Conservation (phyloP, 2,797 vertebrate genomes). For the Anabacerthia variegaticeps region DNA sequence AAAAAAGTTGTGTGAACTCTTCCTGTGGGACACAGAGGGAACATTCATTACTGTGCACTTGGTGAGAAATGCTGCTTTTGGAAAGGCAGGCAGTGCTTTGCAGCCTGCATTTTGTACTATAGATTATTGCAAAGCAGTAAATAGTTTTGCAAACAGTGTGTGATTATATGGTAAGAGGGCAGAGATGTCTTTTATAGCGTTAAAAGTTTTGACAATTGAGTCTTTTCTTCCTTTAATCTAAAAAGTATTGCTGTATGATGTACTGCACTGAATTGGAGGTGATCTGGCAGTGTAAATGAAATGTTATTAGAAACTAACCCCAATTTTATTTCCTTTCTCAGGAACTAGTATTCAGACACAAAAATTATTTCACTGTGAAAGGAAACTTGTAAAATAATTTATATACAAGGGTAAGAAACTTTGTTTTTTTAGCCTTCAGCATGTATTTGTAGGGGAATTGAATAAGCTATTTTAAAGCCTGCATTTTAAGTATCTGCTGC, state of each 20-base stretch:
- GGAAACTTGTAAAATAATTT: neutral
- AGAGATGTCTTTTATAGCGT: neutral
- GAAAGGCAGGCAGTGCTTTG: neutral
- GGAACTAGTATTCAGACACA: neutral
- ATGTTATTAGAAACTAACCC: neutral
- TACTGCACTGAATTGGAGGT: neutral
- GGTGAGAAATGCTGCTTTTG: neutral
- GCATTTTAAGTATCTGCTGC: neutral
- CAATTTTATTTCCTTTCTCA: neutral
- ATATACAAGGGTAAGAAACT: neutral
- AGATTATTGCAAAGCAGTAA: neutral
- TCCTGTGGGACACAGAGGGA: neutral
- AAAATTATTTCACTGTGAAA: conserved; percentile 13
- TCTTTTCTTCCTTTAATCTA: neutral
- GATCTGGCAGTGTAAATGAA: neutral
- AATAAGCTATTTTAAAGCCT: neutral
- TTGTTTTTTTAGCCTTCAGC: neutral
- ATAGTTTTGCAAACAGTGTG: neutral
- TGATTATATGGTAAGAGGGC: neutral
- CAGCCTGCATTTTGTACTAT: neutral
- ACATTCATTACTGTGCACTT: neutral
- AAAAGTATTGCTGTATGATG: neutral
- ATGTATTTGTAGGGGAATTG: neutral
- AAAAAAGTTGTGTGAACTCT: neutral
- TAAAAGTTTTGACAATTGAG: neutral